These are phyloP conservation scores for Euplexia lucipara DNA, from an alignment of 2,888 invertebrate genomes.

Conservation along the genomic window DNA sequence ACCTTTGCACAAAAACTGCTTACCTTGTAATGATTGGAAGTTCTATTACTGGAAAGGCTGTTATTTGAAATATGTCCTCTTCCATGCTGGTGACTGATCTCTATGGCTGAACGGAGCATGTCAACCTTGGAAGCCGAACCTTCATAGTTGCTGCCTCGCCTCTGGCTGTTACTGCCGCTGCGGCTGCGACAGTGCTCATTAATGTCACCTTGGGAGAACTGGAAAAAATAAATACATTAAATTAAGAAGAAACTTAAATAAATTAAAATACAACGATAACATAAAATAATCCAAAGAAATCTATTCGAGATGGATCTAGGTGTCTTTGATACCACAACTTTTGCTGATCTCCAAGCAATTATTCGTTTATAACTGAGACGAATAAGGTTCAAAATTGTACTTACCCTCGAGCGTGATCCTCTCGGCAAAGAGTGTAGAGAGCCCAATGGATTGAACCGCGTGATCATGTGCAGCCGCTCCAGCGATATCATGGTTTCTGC, in stretches of 20 bases:
- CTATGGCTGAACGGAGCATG: slow-evolving; percentile 93
- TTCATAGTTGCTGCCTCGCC: slow-evolving; percentile 91
- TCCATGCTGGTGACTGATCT: slow-evolving; percentile 91
- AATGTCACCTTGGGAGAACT: slow-evolving; percentile 90
- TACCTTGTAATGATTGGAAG: slow-evolving; percentile 83
- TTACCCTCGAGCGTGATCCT: slow-evolving; percentile 91
- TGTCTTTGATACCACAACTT: too few relatives aligned
- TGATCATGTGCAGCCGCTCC: slow-evolving; percentile 94
- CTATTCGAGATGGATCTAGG: too few relatives aligned
- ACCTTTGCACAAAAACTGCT: background rate
- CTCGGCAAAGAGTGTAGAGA: slow-evolving; percentile 93
- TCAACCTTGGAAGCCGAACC: slow-evolving; percentile 92
- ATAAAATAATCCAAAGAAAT: too few relatives aligned
- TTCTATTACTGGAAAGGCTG: slow-evolving; percentile 84
- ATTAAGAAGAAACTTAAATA: too few relatives aligned
- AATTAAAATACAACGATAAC: too few relatives aligned
- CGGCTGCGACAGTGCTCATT: slow-evolving; percentile 87
- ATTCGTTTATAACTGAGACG: too few relatives aligned
- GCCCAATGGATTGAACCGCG: slow-evolving; percentile 94
- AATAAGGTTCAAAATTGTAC: slow-evolving; percentile 34
- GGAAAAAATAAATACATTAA: slow-evolving; percentile 35
- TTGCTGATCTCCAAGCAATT: too few relatives aligned
- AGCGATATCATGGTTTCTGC: slow-evolving; percentile 93
- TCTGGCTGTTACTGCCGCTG: slow-evolving; percentile 87
- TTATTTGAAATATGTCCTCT: slow-evolving; percentile 92